Conservation (phyloP, 2,113 vertebrate species). For the Pterocles gutturalis region DNA sequence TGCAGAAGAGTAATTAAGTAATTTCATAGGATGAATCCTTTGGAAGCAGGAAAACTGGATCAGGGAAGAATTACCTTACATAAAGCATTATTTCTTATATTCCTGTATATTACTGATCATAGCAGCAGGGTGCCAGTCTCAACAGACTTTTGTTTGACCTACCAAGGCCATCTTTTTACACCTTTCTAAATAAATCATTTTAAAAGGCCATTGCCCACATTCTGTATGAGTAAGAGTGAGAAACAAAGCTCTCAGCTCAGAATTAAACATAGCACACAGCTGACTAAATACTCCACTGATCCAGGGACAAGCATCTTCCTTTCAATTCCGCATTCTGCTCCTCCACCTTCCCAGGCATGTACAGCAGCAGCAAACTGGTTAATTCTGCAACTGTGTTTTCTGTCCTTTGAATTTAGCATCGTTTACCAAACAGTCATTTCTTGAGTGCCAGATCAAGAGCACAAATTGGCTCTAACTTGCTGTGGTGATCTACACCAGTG, state of each 20-base stretch:
- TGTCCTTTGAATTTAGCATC: neutral
- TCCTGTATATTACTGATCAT: neutral
- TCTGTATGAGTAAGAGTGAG: neutral
- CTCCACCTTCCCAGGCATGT: neutral
- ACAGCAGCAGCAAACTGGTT: neutral
- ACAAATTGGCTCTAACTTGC: neutral
- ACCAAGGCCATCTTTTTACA: neutral
- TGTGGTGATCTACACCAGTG: neutral
- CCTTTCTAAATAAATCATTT: neutral
- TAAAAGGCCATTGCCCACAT: neutral
- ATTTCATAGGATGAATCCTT: neutral
- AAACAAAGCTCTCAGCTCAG: neutral
- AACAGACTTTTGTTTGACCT: neutral
- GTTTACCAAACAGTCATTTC: neutral
- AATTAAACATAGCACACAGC: neutral
- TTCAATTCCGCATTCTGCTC: neutral
- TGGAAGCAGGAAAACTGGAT: conserved; percentile 14
- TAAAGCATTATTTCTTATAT: neutral
- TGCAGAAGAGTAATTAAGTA: neutral
- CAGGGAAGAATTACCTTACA: neutral
- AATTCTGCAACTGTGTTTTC: neutral
- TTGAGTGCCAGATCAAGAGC: neutral
- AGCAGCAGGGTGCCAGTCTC: neutral
- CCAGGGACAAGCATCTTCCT: neutral
- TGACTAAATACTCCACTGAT: conserved; percentile 20